Percentiles rank a stretch among this genome's conserved stretches.
These are phyloP conservation scores for Ploceus nigricollis DNA, from an alignment of 2,113 vertebrate genomes.

Conservation along the genomic window DNA sequence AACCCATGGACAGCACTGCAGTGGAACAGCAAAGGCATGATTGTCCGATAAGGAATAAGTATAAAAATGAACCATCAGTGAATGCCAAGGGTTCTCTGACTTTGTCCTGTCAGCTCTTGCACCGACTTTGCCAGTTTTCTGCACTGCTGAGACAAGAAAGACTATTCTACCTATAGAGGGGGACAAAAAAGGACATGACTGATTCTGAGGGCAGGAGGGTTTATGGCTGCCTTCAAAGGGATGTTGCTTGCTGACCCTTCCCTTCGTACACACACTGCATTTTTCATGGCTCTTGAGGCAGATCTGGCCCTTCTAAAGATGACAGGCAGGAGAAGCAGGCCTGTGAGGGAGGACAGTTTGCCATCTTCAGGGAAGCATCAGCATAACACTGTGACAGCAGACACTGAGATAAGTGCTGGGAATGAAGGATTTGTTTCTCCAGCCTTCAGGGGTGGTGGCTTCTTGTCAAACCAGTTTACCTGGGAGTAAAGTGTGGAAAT, in stretches of 20 bases:
- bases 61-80: not conserved
- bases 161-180: accelerated
- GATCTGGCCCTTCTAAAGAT: not conserved
- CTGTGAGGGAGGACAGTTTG: not conserved
- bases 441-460: not conserved
- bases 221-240: not conserved
- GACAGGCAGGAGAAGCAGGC: not conserved
- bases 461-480: not conserved
- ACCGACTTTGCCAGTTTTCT: not conserved
- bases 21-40: not conserved
- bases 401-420: not conserved
- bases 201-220: not conserved
- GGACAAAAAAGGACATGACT: not conserved
- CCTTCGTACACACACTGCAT: accelerated
- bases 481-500: not conserved
- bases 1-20: not conserved
- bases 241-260: not conserved
- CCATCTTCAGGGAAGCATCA: not conserved
- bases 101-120: not conserved
- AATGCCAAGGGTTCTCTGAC: not conserved
- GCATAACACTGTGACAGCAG: not conserved
- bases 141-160: not conserved
- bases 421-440: not conserved
- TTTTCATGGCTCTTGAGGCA: not conserved
- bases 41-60: not conserved